Percentiles rank a stretch among this genome's conserved stretches.
Conservation (phyloP, 1,140 invertebrate species). For the Nephotettix cincticeps region DNA sequence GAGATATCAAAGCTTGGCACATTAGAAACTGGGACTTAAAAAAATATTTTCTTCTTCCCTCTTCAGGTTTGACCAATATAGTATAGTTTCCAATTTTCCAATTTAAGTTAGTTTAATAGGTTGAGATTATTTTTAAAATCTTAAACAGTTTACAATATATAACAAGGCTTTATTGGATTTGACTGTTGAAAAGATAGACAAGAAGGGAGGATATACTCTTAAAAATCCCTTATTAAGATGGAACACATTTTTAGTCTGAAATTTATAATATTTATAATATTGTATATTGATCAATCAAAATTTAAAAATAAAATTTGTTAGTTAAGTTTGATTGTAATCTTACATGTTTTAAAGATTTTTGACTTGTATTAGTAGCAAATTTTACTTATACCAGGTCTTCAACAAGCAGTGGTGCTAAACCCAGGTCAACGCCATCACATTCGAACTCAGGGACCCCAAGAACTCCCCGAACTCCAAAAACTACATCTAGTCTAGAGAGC, state of each 20-base stretch:
- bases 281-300: background rate
- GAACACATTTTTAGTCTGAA: background rate
- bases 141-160: no score
- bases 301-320: background rate
- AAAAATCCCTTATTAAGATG: background rate
- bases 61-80: no score
- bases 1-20: no score
- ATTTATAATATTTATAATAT: background rate
- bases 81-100: no score
- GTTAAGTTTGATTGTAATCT: background rate
- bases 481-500: constrained; percentile 3
- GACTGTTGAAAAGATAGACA: no score
- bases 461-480: background rate
- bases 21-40: no score
- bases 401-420: constrained; percentile 1
- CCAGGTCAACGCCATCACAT: background rate
- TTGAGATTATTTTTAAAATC: no score
- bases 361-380: no score
- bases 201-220: background rate
- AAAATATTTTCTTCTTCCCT: no score
- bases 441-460: background rate
- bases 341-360: no score
- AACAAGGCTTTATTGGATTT: no score
- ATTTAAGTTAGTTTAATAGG: no score
- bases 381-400: background rate